Conservation (phyloP, 2,113 vertebrate species). For the Dissostichus mawsoni region DNA sequence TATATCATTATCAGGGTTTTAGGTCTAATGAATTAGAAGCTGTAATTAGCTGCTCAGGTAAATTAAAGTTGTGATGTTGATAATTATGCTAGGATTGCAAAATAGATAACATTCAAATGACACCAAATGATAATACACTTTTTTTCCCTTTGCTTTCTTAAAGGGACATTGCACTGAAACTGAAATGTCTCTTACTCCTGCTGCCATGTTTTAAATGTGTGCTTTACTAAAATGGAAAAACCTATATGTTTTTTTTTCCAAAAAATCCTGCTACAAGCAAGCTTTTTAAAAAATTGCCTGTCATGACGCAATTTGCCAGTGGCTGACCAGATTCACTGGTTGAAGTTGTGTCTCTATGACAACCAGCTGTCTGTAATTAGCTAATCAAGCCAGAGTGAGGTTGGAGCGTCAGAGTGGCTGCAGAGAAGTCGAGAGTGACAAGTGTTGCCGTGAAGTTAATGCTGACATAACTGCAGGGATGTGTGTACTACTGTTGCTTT, state of each 20-base stretch:
- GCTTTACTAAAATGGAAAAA: constrained; percentile 33
- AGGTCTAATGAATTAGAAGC: constrained; percentile 39
- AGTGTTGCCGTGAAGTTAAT: constrained; percentile 22
- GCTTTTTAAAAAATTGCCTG: constrained; percentile 56
- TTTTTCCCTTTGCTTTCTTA: background rate
- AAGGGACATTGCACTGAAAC: background rate
- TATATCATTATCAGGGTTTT: constrained; percentile 47
- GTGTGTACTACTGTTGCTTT: constrained; percentile 23
- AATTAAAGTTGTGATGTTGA: constrained; percentile 23
- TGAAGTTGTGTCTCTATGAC: constrained; percentile 64
- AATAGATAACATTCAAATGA: constrained; percentile 10
- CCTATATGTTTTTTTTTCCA: too few relatives aligned
- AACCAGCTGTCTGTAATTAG: constrained; percentile 79
- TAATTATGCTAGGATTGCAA: constrained; percentile 7
- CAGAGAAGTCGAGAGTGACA: constrained; percentile 43
- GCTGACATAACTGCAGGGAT: constrained; percentile 40
- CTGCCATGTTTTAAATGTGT: background rate
- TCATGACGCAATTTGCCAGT: constrained; percentile 67
- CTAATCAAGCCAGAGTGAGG: constrained; percentile 63
- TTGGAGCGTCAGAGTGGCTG: constrained; percentile 39
- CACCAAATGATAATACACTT: too few relatives aligned
- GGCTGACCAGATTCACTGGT: constrained; percentile 55
- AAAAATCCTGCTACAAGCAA: constrained; percentile 27
- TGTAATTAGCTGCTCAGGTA: constrained; percentile 56
- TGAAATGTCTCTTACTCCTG: background rate